Percentiles rank a stretch among this genome's conserved stretches.
Conservation (phyloP, 2,888 invertebrate species). For the Folsomia manolachei region DNA sequence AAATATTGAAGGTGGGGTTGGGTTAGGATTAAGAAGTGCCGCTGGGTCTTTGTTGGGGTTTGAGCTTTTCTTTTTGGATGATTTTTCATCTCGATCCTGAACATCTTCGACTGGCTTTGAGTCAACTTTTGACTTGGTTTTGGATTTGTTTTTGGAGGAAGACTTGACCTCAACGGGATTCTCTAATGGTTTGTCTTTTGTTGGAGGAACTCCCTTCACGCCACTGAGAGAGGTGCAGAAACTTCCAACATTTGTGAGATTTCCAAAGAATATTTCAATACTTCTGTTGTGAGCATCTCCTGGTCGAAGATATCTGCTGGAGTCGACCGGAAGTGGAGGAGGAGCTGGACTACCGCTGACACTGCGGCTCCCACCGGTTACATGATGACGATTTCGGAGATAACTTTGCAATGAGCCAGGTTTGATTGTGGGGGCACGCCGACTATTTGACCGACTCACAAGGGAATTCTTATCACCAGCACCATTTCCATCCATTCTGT, state of each 20-base stretch:
- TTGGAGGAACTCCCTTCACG: too few relatives aligned
- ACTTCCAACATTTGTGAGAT: conserved; percentile 38
- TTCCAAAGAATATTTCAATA: conserved; percentile 49
- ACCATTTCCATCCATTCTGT: not conserved
- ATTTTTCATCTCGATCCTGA: not conserved
- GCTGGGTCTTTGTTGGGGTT: not conserved
- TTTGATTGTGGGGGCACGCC: too few relatives aligned
- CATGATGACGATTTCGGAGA: not conserved
- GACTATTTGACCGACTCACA: too few relatives aligned
- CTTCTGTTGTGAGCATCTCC: conserved; percentile 25
- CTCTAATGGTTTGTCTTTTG: conserved; percentile 9
- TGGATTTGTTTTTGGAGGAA: not conserved
- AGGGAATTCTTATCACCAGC: not conserved
- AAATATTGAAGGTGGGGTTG: not conserved
- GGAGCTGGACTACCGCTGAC: not conserved
- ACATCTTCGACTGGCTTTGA: not conserved
- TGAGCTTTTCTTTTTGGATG: not conserved
- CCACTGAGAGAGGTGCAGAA: conserved; percentile 41
- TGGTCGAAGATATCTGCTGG: not conserved
- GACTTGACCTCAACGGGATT: not conserved
- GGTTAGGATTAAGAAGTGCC: not conserved
- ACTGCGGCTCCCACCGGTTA: too few relatives aligned
- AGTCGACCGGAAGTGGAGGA: not conserved
- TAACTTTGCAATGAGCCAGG: not conserved
- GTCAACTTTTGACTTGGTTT: not conserved